phyloP scores from a whole-genome alignment of 1,140 invertebrate species.

The Asbolus verrucosus region DNA sequence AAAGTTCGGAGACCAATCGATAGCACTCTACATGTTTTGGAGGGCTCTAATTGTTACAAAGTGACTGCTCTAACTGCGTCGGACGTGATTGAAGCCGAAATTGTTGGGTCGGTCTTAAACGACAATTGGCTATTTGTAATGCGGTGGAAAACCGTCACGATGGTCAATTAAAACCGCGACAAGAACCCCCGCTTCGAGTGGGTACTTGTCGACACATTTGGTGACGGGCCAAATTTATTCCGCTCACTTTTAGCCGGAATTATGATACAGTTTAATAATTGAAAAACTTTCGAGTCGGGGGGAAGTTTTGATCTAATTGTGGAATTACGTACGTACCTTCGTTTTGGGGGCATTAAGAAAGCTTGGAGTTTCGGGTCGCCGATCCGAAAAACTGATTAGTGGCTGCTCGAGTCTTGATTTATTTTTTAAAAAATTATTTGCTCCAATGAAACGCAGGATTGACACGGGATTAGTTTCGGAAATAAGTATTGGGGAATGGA shows the following conservation, averaged over 20 bases:
- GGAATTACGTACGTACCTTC: no score
- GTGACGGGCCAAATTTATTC: neutral
- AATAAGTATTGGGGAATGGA: no score
- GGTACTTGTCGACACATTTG: neutral
- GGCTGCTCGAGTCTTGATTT: no score
- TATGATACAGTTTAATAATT: slow-evolving; percentile 11
- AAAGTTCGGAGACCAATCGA: neutral
- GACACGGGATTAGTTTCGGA: no score
- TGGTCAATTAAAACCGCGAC: slow-evolving; percentile 25
- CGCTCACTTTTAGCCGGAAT: neutral
- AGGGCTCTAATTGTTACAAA: slow-evolving; percentile 16
- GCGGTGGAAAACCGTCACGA: neutral
- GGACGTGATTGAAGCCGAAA: no score
- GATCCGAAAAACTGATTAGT: no score
- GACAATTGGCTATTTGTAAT: neutral
- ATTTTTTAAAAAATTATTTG: no score
- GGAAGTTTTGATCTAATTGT: neutral
- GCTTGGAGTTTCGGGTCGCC: no score
- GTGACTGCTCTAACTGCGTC: neutral
- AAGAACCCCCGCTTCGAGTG: neutral
- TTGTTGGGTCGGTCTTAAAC: no score
- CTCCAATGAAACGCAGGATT: no score
- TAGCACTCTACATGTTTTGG: no score
- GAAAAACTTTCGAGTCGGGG: neutral
- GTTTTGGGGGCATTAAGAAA: no score